Evolutionary conservation across 2,797 vertebrate genomes (phyloP), one percentile per base, ranked within the genome.

Genomic region (Mormyrus hasselquistii): DNA sequence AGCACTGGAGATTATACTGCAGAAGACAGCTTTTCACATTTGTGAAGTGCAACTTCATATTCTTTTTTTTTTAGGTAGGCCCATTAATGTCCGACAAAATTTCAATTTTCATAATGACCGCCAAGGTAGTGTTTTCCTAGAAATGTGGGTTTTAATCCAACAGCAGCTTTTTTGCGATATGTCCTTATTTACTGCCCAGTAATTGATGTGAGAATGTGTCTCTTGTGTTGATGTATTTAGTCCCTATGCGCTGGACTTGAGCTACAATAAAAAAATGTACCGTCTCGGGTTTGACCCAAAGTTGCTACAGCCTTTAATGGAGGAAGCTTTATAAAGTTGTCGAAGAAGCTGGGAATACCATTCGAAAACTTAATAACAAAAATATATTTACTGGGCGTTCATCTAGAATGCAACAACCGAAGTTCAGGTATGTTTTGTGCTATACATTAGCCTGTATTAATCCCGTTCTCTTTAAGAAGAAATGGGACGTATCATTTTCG

Each of bases 391-490:
- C 38, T 9, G 6, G 9, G 73, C 44, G 38, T 44, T 79, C 14
- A 44, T 44, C 73, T 79, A 9, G 5, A 79, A 41, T n/a, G 73
- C 73, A 79, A 44, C 14, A 44, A 44, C 14, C 44, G 16, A n/a
- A 44, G 16, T 8, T 44, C 14, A 41, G 14, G 38, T 79, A 44
- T 79, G 2, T 19, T 44, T 44, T 44, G 6, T 41, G 16, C n/a
- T 49, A 47, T 29, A 84, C 9, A 52, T 52, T 12, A 29, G 19
- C 47, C 9, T 2, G 19, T 52, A 79, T 84, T 14, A 59, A 85
- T 44, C 79, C 9, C 88, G 88, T 89, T 47, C 41, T 44, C 79
- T 89, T 89, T 89, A 89, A 89, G 22, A 49, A 4, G 25, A 65
- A 84, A 65, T 62, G 53, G 79, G 41, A 89, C 53, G n/a, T 59